Evolutionary conservation across 92 coral and sea anemone species (phyloP).

Genomic region (Porites lobata): DNA sequence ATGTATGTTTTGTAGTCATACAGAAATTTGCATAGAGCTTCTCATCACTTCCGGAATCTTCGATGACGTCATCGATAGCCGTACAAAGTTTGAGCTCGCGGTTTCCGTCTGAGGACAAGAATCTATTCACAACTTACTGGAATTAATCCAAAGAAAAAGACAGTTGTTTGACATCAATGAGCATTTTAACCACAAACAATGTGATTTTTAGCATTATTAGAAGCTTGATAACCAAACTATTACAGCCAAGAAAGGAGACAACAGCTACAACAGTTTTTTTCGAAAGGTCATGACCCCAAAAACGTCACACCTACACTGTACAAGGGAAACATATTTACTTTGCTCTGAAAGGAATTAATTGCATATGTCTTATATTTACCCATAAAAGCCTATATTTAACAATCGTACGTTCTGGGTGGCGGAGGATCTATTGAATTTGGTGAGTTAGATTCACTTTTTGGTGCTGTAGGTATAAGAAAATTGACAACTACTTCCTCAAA

Average conservation of each 20-base stretch:
- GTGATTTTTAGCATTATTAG: neutral
- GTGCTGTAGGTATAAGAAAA: too few relatives aligned
- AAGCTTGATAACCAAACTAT: neutral
- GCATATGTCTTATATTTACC: neutral
- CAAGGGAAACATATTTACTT: neutral
- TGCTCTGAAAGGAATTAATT: neutral
- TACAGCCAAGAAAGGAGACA: slow-evolving; percentile 5
- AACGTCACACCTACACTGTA: too few relatives aligned
- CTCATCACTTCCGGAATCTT: slow-evolving; percentile 53
- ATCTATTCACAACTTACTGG: neutral
- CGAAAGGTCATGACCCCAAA: too few relatives aligned
- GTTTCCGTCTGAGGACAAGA: slow-evolving; percentile 19
- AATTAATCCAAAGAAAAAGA: neutral
- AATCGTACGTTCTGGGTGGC: neutral
- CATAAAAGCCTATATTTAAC: neutral
- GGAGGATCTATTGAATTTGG: too few relatives aligned
- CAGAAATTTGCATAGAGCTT: slow-evolving; percentile 31
- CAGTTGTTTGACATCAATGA: neutral
- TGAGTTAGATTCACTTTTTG: too few relatives aligned
- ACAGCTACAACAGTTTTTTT: too few relatives aligned
- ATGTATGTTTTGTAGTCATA: slow-evolving; percentile 21
- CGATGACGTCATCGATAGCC: slow-evolving; percentile 38
- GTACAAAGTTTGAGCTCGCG: neutral
- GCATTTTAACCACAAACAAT: neutral
- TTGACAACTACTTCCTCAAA: neutral